Base-by-base conservation (phyloP, 2,113 vertebrate species). In the Engystomops pustulosus region DNA sequence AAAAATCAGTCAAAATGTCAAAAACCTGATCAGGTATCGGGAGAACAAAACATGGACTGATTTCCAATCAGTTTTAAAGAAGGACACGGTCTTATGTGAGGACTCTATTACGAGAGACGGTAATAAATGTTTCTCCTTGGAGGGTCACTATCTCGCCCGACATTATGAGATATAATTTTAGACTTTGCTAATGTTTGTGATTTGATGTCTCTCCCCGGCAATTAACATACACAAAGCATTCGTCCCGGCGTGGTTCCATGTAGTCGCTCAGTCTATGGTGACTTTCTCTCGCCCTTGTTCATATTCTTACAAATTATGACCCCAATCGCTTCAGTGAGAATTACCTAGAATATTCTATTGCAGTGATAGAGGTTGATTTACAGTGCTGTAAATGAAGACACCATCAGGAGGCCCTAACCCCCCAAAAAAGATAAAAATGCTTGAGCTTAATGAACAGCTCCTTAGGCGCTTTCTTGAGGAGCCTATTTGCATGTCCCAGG, bases 251-350 rank as follows among this genome's bases (percentile, higher is more conserved):
- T 11, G 34, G n/a, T 25, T 55, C n/a, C 34, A 32, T 36, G 30
- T 27, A 4, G 55, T 77, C 34, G 49, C 20, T 3, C 10, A 55
- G 69, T 45, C n/a, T 47, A 45, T 23, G 20, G 18, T 77, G 74
- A 84, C 74, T 70, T 78, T 84, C 72, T n/a, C 9, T 38, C 44
- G 72, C 62, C 82, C 82, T 84, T 84, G 81, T 77, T 36, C 60
- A 32, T 23, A 36, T 58, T 60, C 81, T 78, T 58, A 51, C 44
- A 69, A 38, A 77, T 69, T 38, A 78, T 69, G 82, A 84, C 82
- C 82, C 53, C 82, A 77, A 84, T 78, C 45, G 82, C 82, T 84
- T 84, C 71, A 84, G 58, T 84, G 82, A 84, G 47, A 78, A 78
- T 84, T 78, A 84, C 82, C 82, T 84, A 69, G 72, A 84, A 78